Conservation (phyloP, 2,113 vertebrate species). For the Sander vitreus region DNA sequence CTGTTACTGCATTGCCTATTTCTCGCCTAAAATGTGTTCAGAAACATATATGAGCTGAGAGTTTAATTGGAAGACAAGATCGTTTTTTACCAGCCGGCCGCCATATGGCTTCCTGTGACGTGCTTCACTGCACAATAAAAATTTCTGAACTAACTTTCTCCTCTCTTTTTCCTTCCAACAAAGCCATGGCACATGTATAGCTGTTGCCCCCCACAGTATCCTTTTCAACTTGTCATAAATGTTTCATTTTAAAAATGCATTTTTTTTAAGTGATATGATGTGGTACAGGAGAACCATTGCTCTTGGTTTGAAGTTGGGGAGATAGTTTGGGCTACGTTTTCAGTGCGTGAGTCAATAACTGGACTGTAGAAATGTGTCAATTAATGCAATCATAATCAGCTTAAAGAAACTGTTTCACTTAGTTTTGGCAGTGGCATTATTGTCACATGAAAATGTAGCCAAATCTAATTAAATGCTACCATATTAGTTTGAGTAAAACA, state of each 20-base stretch:
- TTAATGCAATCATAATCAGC: constrained; percentile 17
- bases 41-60: no score
- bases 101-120: no score
- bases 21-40: no score
- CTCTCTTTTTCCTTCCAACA: neutral
- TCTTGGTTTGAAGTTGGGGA: neutral
- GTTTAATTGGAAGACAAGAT: no score
- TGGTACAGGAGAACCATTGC: neutral
- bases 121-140: neutral
- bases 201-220: neutral
- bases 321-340: neutral
- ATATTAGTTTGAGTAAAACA: constrained; percentile 10
- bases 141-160: neutral
- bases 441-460: constrained; percentile 2
- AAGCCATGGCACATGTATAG: neutral
- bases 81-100: no score
- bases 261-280: neutral
- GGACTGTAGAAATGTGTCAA: neutral
- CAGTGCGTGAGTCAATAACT: neutral
- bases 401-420: constrained; percentile 14
- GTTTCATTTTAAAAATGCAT: neutral
- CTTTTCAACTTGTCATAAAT: neutral
- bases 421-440: neutral
- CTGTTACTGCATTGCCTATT: no score
- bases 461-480: constrained; percentile 29